Base-by-base conservation (phyloP, 2,113 vertebrate genomes). In the Panthera uncia region DNA sequence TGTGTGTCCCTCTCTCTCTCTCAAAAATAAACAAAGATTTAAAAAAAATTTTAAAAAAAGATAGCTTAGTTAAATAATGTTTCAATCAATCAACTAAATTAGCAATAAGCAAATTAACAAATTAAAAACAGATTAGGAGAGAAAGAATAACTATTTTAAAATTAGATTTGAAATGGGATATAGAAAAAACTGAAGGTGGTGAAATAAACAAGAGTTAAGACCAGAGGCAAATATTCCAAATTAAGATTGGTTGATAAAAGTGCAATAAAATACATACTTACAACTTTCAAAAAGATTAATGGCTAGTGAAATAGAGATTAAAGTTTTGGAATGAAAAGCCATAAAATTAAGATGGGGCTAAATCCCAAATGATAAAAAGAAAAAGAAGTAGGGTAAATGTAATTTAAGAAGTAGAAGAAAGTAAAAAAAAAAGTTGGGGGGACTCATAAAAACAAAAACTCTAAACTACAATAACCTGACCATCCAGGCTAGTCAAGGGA, bases 351-450 rank as follows among this genome's bases (percentile, higher is more conserved):
- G 41, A 79, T 52, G 13, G 13, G 83, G 13, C 36, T 52, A 65
- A 97, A 89, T 27, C 7, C 8, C 21, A 92, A 92, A 71, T 29
- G 12, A 69, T 18, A 61, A 21, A 88, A 76, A 69, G 11, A 25
- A 63, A n/a, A 45, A 69, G 66, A 36, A 36, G 15, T 15, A 81
- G 83, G 25, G 12, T 85, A 69, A 93, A 66, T 73, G 7, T 74
- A 92, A 69, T 83, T 85, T 93, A 73, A 92, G 18, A 93, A 66
- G 31, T 87, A 55, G 11, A 89, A 89, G 71, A 78, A 95, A 80
- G 23, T 48, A 36, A 78, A 25, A 41, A 85, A n/a, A 61, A 66
- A 74, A 45, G 8, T 4, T 29, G 33, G 41, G 14, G 25, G 25
- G 69, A 74, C 61, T 55, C 18, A 0, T 65, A 33, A 84, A 79